These are phyloP conservation scores for Drosophila helvetica DNA, from an alignment of 2,888 invertebrate genomes.

Conservation along the genomic window DNA sequence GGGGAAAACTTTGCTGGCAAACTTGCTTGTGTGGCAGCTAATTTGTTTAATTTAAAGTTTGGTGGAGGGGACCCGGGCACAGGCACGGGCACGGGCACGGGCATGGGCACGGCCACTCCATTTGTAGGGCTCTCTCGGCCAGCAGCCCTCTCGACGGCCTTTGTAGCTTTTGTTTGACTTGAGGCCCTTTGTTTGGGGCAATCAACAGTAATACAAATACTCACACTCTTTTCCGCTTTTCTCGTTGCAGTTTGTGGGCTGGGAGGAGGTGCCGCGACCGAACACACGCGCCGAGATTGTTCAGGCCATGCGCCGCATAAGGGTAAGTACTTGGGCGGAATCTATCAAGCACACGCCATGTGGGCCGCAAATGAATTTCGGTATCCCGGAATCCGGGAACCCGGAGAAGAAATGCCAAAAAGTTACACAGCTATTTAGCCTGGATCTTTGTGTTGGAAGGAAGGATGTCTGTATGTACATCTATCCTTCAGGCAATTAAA, in stretches of 20 bases:
- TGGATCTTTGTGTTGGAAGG: background rate
- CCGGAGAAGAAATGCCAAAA: constrained; percentile 8
- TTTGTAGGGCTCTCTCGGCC: constrained; percentile 29
- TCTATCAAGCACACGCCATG: constrained; percentile 40
- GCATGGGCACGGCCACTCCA: constrained; percentile 12
- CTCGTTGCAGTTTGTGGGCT: constrained; percentile 96
- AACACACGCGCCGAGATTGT: constrained; percentile 99
- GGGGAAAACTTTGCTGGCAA: background rate
- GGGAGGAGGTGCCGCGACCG: constrained; percentile 98
- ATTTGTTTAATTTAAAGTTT: constrained; percentile 28
- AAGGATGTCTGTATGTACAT: constrained; percentile 3
- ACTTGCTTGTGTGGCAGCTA: constrained; percentile 7
- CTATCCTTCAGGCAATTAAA: constrained; percentile 54
- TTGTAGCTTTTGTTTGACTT: constrained; percentile 9
- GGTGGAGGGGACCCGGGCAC: background rate
- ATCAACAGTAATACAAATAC: constrained; percentile 33
- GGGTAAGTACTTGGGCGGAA: constrained; percentile 88
- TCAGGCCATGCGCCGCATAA: constrained; percentile 98
- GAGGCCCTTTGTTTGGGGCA: constrained; percentile 3
- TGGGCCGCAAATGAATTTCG: constrained; percentile 21
- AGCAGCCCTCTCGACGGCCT: constrained; percentile 14
- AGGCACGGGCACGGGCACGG: background rate
- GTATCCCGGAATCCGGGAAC: constrained; percentile 1
- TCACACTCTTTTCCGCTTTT: constrained; percentile 14
- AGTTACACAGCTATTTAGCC: constrained; percentile 29